Base-by-base conservation (phyloP, 2,113 vertebrate species). In the Chascanopsetta lugubris region DNA sequence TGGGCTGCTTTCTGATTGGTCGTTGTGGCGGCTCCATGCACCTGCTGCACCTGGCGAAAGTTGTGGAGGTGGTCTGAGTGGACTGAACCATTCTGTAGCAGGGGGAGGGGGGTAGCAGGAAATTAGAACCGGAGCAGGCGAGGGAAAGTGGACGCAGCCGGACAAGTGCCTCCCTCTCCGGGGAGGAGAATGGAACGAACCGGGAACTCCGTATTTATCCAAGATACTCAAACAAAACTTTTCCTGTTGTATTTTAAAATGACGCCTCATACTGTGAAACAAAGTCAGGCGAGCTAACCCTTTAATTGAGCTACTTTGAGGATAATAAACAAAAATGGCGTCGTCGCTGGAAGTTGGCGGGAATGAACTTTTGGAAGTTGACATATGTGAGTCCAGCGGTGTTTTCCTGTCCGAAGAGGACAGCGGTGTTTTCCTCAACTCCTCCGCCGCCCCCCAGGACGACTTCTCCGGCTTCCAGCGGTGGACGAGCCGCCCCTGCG, bases 311-410 rank as follows among this genome's bases (percentile, higher is more conserved):
- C n/a, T n/a, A n/a, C n/a, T n/a, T n/a, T n/a, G n/a, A n/a, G n/a
- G n/a, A n/a, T n/a, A n/a, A n/a, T n/a, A n/a, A n/a, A n/a, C n/a
- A n/a, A n/a, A 56, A 70, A 93, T 90, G 87, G 84, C 90, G 68
- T 83, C 86, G 25, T 56, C 42, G 26, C 63, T 74, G 21, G 38
- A 79, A 25, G 7, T 80, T 13, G 54, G 43, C 57, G 64, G 77
- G 32, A 56, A 30, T 0, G 88, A 93, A 83, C 88, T 93, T 80
- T 84, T 85, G 56, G 88, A 92, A 84, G 84, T 91, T 69, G 90
- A 92, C 89, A 91, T 92, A 85, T 89, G 90, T 34, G 87, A 3
- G 74, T 38, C 34, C 4, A 15, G 34, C 13, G 34, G 34, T 5
- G 34, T 11, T 1, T 38, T 15, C 34, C 3, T 15, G 34, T 38